These are phyloP conservation scores for Camponotus pennsylvanicus DNA, from an alignment of 1,140 invertebrate species.

Conservation along the genomic window DNA sequence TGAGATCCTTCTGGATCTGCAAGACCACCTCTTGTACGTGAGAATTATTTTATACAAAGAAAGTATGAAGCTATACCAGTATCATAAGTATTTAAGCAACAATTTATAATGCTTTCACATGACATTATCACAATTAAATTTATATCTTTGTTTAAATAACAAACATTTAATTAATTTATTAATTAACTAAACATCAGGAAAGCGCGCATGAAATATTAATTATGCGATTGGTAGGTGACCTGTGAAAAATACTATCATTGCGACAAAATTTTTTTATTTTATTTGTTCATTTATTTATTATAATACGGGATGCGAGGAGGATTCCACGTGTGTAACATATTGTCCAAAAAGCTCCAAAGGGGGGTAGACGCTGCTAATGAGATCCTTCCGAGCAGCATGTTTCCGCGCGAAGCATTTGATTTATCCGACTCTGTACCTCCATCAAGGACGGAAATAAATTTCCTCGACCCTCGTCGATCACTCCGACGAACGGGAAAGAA, in stretches of 20 bases:
- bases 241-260: too few species aligned
- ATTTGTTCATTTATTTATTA: background rate
- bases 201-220: too few species aligned
- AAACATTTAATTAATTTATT: background rate
- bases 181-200: too few species aligned
- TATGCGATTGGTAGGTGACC: too few species aligned
- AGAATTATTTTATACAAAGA: background rate
- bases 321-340: background rate
- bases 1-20: background rate
- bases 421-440: constrained; percentile 50
- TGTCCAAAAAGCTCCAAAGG: background rate
- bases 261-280: background rate
- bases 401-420: constrained; percentile 43
- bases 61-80: too few species aligned
- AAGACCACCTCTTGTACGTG: background rate
- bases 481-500: constrained; percentile 39
- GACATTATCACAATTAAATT: background rate
- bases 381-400: background rate
- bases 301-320: background rate
- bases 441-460: constrained; percentile 29
- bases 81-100: background rate
- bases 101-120: background rate
- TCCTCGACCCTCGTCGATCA: constrained; percentile 53
- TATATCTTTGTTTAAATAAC: background rate
- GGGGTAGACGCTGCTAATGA: constrained; percentile 22